These are phyloP conservation scores for Acleris cristana DNA, from an alignment of 2,888 invertebrate species.

Conservation along the genomic window DNA sequence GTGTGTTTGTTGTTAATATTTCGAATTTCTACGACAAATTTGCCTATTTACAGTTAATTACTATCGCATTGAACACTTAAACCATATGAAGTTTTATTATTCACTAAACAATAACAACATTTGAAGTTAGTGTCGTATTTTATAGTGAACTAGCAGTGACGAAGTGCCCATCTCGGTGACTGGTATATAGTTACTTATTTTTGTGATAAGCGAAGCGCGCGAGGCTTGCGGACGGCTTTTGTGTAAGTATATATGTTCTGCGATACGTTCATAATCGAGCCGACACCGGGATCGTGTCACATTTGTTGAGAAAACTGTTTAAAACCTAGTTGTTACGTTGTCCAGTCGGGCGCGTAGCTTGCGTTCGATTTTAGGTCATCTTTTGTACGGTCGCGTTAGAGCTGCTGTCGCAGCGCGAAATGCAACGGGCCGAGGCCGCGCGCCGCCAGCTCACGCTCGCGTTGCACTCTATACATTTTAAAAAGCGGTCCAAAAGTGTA, in stretches of 20 bases:
- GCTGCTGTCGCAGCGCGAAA: conserved; percentile 76
- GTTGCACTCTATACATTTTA: conserved; percentile 76
- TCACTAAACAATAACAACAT: conserved; percentile 51
- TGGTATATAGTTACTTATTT: conserved; percentile 84
- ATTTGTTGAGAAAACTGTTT: conserved; percentile 72
- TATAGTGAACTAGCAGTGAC: conserved; percentile 71
- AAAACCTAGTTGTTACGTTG: conserved; percentile 62
- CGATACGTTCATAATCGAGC: conserved; percentile 57
- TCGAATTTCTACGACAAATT: conserved; percentile 69
- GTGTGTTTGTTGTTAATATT: conserved; percentile 83
- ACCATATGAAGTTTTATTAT: conserved; percentile 37
- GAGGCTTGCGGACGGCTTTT: conserved; percentile 75
- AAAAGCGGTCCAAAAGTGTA: conserved; percentile 71
- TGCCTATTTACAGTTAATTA: conserved; percentile 63
- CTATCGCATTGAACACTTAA: conserved; percentile 41
- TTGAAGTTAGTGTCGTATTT: conserved; percentile 52
- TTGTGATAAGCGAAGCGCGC: conserved; percentile 83
- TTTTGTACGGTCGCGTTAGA: conserved; percentile 78
- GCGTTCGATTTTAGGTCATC: conserved; percentile 82
- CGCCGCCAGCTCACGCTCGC: conserved; percentile 69
- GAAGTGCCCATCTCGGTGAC: conserved; percentile 78
- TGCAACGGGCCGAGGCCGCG: conserved; percentile 81
- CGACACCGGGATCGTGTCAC: conserved; percentile 63
- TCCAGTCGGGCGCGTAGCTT: conserved; percentile 65
- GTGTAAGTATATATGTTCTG: conserved; percentile 73